phyloP scores from a whole-genome alignment of 2,888 invertebrate species.

The Operophtera brumata region DNA sequence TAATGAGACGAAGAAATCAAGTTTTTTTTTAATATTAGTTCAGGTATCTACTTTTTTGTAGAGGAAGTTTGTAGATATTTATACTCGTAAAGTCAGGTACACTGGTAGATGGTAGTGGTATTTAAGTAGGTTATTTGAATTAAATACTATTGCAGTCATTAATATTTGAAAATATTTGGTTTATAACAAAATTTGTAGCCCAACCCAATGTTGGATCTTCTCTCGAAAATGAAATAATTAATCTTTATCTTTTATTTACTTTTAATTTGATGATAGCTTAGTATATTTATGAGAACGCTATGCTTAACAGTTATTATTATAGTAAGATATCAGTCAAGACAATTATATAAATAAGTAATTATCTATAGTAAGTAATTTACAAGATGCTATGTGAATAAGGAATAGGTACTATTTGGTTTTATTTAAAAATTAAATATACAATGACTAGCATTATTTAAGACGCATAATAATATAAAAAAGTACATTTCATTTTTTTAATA shows the following conservation, averaged over 20 bases:
- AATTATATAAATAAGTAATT: conserved; percentile 13
- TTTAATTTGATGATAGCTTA: background rate
- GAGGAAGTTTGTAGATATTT: conserved; percentile 3
- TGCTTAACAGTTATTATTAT: conserved; percentile 20
- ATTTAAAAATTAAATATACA: too few relatives aligned
- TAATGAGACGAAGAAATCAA: background rate
- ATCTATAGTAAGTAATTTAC: background rate
- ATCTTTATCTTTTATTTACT: too few relatives aligned
- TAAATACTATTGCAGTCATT: too few relatives aligned
- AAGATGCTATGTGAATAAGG: background rate
- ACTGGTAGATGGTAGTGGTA: conserved; percentile 42
- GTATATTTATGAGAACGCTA: background rate
- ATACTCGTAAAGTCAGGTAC: conserved; percentile 54
- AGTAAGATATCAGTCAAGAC: conserved; percentile 32
- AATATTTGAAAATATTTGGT: too few relatives aligned
- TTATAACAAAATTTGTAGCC: too few relatives aligned
- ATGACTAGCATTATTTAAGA: background rate
- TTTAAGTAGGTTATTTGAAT: background rate
- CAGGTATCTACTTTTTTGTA: background rate
- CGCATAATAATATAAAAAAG: background rate
- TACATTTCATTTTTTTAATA: background rate
- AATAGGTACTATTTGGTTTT: background rate
- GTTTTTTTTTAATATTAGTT: background rate
- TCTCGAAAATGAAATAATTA: too few relatives aligned
- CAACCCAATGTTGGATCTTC: too few relatives aligned